These are phyloP conservation scores for Lepidurus packardi DNA, from an alignment of 1,140 invertebrate genomes.

Conservation along the genomic window DNA sequence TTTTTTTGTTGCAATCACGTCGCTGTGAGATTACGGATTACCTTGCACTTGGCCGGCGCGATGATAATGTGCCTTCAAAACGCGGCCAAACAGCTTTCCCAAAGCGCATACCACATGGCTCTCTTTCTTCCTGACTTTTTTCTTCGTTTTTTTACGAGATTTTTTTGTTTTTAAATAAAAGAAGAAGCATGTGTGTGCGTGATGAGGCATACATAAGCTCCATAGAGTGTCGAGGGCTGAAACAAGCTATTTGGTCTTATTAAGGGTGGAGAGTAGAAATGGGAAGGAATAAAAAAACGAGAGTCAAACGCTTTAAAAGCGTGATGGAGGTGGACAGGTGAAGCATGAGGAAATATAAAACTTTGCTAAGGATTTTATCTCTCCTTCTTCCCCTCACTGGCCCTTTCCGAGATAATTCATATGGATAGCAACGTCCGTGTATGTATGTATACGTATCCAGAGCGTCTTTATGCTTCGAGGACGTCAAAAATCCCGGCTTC, in stretches of 20 bases:
- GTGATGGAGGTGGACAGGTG: not conserved
- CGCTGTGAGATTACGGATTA: not conserved
- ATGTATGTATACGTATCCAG: not conserved
- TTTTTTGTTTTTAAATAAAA: no score
- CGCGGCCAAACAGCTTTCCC: not conserved
- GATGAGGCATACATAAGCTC: constrained; percentile 1
- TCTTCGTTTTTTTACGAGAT: no score
- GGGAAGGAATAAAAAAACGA: not conserved
- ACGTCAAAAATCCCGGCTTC: constrained; percentile 7
- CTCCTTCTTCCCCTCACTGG: not conserved
- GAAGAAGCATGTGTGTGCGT: not conserved
- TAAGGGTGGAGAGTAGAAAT: not conserved
- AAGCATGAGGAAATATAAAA: constrained; percentile 6
- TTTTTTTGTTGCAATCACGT: not conserved
- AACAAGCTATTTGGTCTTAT: constrained; percentile 19
- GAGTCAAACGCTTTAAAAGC: not conserved
- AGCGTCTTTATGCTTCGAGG: not conserved
- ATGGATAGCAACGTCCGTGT: constrained; percentile 18
- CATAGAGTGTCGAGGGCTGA: not conserved
- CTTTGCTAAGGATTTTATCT: not conserved
- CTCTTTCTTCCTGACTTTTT: not conserved
- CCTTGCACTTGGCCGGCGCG: not conserved
- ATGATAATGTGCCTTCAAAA: not conserved
- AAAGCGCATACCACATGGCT: not conserved
- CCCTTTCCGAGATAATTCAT: constrained; percentile 11